These are phyloP conservation scores for Harpagifer antarcticus DNA, from an alignment of 2,797 vertebrate genomes.

Conservation along the genomic window DNA sequence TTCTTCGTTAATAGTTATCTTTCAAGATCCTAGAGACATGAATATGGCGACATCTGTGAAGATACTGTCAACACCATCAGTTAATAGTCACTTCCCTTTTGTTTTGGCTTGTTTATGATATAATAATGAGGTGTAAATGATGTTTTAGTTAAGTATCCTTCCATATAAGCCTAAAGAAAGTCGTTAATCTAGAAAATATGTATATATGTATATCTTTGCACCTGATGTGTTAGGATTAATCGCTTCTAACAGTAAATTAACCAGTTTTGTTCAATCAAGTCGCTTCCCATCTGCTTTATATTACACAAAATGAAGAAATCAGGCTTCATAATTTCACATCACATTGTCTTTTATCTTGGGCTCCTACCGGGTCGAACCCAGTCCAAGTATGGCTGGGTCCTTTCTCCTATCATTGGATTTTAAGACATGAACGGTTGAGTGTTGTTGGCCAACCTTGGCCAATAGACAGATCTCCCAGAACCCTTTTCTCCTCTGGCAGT, in stretches of 20 bases:
- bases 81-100: slow-evolving; percentile 10
- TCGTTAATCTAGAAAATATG: slow-evolving; percentile 1
- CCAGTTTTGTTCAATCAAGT: not conserved
- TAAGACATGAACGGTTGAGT: slow-evolving; percentile 51
- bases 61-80: not conserved
- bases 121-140: not conserved
- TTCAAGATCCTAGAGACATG: not conserved
- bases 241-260: slow-evolving; percentile 3
- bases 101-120: not conserved
- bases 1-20: not conserved
- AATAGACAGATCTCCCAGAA: slow-evolving; percentile 65
- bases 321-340: slow-evolving; percentile 12
- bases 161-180: not conserved
- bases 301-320: not conserved
- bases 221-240: slow-evolving; percentile 14
- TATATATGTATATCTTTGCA: not conserved
- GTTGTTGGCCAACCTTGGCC: slow-evolving; percentile 60
- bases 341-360: slow-evolving; percentile 23
- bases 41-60: not conserved
- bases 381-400: slow-evolving; percentile 24
- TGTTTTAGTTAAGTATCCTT: slow-evolving; percentile 14
- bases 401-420: slow-evolving; percentile 39
- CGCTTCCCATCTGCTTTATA: slow-evolving; percentile 11
- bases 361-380: not conserved
- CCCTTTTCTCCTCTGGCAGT: slow-evolving; percentile 76